Base-by-base conservation (phyloP, 2,113 vertebrate species). In the Bubo blakistoni region DNA sequence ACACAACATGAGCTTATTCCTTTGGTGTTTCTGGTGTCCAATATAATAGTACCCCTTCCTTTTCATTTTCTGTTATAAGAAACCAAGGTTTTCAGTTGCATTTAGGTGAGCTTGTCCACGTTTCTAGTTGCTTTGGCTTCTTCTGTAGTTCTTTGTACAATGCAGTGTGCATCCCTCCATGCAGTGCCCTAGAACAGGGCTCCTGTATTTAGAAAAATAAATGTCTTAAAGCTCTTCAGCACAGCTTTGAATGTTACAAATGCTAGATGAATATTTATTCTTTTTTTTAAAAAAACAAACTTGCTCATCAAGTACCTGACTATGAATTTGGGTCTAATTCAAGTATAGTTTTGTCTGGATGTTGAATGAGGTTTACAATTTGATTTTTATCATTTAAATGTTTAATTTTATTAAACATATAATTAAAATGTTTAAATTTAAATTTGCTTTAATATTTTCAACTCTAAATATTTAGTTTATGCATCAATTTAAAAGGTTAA, bases 11-110 rank as follows among this genome's bases (percentile, higher is more conserved):
- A 83, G 5, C 4, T 40, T 62, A 52, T 44, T 21, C 11, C 24
- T 15, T 77, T 55, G 16, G 27, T 38, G 9, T 65, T 73, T n/a
- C 49, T 57, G 17, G 7, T 59, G 27, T 38, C n/a, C 72, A 80
- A 0, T 16, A 27, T 26, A 25, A 32, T 5, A 51, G 25, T 10
- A 22, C 1, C 2, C 5, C 9, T 72, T 59, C 4, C 74, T 61
- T 73, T 46, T n/a, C 4, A 12, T 83, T 54, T 91, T 67, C 25
- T 59, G 1, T 38, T 65, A 47, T 3, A 81, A 65, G 9, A 4
- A 84, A 24, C 38, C 20, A 24, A 81, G 15, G 13, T 7, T 84
- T 83, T 77, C 17, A 29, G 54, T 51, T 76, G 26, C 15, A 44
- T 55, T 91, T 80, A 52, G 17, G 18, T 52, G 36, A 88, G 6